Conservation (phyloP, 2,113 vertebrate species). For the Erpornis zantholeuca region DNA sequence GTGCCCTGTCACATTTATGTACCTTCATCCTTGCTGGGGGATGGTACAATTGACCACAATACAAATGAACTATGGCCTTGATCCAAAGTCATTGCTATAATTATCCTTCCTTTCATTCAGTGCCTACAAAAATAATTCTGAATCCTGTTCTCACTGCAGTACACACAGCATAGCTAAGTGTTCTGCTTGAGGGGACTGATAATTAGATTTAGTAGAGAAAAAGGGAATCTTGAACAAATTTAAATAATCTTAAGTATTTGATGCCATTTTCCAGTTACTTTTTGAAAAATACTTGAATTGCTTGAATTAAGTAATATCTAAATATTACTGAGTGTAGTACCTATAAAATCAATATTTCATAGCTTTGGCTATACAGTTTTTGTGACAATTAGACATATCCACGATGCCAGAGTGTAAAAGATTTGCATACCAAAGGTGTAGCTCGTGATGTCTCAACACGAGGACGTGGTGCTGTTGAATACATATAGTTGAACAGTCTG, state of each 20-base stretch:
- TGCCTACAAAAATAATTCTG: background rate
- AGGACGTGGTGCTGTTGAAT: conserved; percentile 92
- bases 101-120: background rate
- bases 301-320: background rate
- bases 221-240: background rate
- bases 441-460: conserved; percentile 83
- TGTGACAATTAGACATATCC: background rate
- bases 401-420: background rate
- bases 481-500: conserved; percentile 94
- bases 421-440: conserved; percentile 84
- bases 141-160: background rate
- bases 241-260: background rate
- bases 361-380: background rate
- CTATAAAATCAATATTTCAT: background rate
- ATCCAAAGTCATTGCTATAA: background rate
- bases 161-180: background rate
- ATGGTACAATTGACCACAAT: background rate
- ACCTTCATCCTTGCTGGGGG: background rate
- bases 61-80: background rate
- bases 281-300: background rate
- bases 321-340: background rate
- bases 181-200: background rate
- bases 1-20: background rate
- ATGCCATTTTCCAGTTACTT: background rate
- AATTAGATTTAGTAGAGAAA: background rate